These are phyloP conservation scores for Schlechtendalia chinensis DNA, from an alignment of 1,140 invertebrate genomes.

Conservation along the genomic window DNA sequence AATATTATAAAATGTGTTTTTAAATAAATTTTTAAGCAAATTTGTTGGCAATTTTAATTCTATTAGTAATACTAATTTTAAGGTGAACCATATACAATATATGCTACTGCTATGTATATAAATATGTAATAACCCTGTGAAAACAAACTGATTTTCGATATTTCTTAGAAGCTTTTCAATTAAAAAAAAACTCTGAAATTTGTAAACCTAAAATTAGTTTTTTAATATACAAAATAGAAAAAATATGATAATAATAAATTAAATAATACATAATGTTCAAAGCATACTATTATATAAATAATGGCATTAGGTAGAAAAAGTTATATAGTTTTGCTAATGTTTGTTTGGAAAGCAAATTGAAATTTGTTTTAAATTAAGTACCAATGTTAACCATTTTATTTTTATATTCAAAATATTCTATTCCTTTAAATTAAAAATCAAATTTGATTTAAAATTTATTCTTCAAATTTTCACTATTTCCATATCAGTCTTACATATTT, in stretches of 20 bases:
- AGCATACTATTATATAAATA: conserved; percentile 5
- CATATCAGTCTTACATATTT: conserved; percentile 37
- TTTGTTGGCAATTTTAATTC: conserved; percentile 18
- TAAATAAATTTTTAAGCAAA: conserved; percentile 11
- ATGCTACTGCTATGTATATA: conserved; percentile 19
- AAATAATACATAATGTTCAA: not conserved
- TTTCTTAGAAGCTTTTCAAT: conserved; percentile 11
- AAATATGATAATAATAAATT: not conserved
- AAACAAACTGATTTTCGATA: conserved; percentile 23
- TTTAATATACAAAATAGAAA: not conserved
- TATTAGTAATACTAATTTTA: conserved; percentile 27
- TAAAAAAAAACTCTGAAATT: conserved; percentile 11
- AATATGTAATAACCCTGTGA: conserved; percentile 35
- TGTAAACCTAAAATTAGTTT: not conserved
- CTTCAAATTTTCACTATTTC: not conserved
- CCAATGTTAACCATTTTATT: not conserved
- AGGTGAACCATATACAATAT: not conserved
- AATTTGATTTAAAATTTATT: conserved; percentile 24
- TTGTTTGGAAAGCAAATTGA: not conserved
- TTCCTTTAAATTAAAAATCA: conserved; percentile 22
- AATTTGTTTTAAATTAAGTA: conserved; percentile 1
- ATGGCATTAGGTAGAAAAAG: not conserved
- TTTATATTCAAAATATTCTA: conserved; percentile 29
- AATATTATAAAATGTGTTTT: not conserved
- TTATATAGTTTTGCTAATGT: not conserved